phyloP scores from a whole-genome alignment of 2,888 invertebrate genomes.

The Ferrisia virgata region DNA sequence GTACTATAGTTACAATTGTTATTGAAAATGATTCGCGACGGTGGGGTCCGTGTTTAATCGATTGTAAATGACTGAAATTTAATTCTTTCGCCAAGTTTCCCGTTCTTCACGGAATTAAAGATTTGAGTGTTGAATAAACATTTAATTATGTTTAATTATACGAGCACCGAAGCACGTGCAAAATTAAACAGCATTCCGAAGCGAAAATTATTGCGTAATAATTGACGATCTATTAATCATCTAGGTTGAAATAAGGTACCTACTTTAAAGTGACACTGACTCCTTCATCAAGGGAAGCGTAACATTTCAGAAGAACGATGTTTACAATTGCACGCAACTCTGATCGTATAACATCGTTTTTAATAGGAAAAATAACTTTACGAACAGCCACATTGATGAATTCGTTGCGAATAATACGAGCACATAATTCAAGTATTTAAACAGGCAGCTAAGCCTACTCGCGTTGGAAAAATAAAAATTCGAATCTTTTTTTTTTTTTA shows the following conservation, averaged over 20 bases:
- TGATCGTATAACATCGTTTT: background rate
- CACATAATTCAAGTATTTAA: too few species aligned
- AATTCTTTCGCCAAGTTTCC: background rate
- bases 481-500: too few species aligned
- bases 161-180: background rate
- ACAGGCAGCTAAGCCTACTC: too few species aligned
- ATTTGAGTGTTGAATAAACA: background rate
- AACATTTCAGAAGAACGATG: background rate
- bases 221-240: background rate
- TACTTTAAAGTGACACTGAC: background rate
- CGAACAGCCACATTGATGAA: too few species aligned
- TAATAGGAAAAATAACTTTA: too few species aligned
- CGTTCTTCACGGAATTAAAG: background rate
- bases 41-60: conserved; percentile 41
- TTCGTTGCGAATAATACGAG: too few species aligned
- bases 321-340: background rate
- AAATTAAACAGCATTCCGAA: background rate
- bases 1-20: conserved; percentile 32
- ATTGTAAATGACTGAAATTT: conserved; percentile 26
- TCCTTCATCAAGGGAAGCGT: background rate
- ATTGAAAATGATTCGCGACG: conserved; percentile 39
- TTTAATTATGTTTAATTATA: conserved; percentile 10
- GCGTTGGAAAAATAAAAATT: too few species aligned
- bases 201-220: background rate
- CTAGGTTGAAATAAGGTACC: background rate